Base-by-base conservation (phyloP, 1,140 invertebrate genomes). In the Colletes latitarsis region DNA sequence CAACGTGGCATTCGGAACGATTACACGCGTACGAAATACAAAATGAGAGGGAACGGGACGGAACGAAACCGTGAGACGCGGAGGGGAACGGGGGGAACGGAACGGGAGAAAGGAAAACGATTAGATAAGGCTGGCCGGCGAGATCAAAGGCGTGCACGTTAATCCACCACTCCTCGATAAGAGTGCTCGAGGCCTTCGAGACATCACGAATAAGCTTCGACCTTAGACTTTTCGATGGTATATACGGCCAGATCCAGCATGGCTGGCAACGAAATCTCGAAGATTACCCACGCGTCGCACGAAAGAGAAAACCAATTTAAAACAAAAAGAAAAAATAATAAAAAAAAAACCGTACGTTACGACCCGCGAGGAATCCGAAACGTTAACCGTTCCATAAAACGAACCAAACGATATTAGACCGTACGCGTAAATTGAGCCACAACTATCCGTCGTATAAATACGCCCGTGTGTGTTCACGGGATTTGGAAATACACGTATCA, bases 81-180 rank as follows among this genome's bases (percentile, higher is more conserved):
- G 30, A 53, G 64, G 30, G 30, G 66, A 77, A 66, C 39, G 74
- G 79, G 68, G 78, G 72, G 77, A 81, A 8, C 69, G 71, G 63
- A 75, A 70, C 67, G 77, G 73, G 76, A 83, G 85, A 76, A 82
- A 87, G 84, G 82, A 77, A 83, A 76, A 84, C 77, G 86, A 87
- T 87, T 87, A 87, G 86, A 87, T 87, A 87, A 87, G 86, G 60
- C 81, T 43, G 17, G 75, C 78, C 85, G 86, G 85, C 78, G 63
- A 87, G 86, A 87, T 87, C 86, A 87, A 87, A 87, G 86, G 86
- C 86, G 86, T 78, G 86, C 78, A 87, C 86, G 85, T 87, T 87
- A 87, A 87, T 87, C 86, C 86, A 87, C 86, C 86, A 84, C 86
- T 87, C 86, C 82, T 87, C 86, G 86, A 87, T 87, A 87, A 87